Percentiles rank a stretch among this genome's conserved stretches.
Evolutionary conservation across 2,888 invertebrate genomes (phyloP).

Genomic region (Ptilodon capucinus): DNA sequence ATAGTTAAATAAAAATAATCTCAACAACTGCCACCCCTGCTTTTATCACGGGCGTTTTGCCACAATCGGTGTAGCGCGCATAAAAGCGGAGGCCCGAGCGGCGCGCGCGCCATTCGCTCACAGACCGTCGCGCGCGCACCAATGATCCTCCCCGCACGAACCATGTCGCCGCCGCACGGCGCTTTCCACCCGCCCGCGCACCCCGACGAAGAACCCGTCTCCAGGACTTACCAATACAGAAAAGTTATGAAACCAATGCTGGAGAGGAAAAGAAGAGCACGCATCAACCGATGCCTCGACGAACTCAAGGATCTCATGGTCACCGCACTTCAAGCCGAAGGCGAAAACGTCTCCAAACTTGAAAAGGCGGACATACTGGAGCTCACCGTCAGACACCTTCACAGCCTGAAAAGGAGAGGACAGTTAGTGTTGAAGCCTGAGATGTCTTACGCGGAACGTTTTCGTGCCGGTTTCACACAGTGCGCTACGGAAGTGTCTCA

Average conservation of each 20-base stretch:
- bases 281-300: conserved; percentile 94
- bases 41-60: conserved; percentile 81
- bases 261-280: conserved; percentile 92
- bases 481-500: conserved; percentile 95
- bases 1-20: conserved; percentile 5
- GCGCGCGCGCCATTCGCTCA: conserved; percentile 79
- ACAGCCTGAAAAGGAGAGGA: conserved; percentile 89
- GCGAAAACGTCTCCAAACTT: conserved; percentile 93
- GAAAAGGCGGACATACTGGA: conserved; percentile 95
- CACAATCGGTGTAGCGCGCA: conserved; percentile 79
- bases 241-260: conserved; percentile 97
- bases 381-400: conserved; percentile 91
- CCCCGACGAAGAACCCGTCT: conserved; percentile 85
- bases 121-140: conserved; percentile 73
- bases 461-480: conserved; percentile 93
- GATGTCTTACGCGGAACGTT: conserved; percentile 89
- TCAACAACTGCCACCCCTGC: conserved; percentile 63
- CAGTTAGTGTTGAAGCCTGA: conserved; percentile 82
- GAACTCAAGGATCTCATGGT: conserved; percentile 95
- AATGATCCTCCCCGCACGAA: conserved; percentile 78
- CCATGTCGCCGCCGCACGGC: conserved; percentile 78
- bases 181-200: conserved; percentile 76
- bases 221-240: conserved; percentile 95
- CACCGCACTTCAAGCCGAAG: conserved; percentile 91
- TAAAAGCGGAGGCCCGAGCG: conserved; percentile 66